Base-by-base conservation (phyloP, 2,888 invertebrate species). In the Protonemura montana region DNA sequence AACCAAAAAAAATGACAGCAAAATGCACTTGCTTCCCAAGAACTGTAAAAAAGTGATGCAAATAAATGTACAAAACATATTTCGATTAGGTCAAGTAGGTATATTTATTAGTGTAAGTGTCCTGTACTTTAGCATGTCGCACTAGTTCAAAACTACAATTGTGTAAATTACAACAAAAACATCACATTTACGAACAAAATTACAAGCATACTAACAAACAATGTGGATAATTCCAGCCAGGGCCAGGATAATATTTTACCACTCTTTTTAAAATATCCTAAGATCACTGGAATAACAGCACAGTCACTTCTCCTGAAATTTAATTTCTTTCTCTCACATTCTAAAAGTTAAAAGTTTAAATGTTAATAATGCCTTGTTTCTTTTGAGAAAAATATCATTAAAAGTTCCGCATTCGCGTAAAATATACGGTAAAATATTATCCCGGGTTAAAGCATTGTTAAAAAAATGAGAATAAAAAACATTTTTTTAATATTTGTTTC, bases 321-420 rank as follows among this genome's bases (percentile, higher is more conserved):
- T 27, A 5, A 78, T 78, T 78, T 26, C 78, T 26, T 10, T 3
- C 27, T 25, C 78, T 78, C n/a, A n/a, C n/a, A n/a, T n/a, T n/a
- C n/a, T n/a, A n/a, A 13, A 26, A 28, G 13, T 81, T 16, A 30
- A 3, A 2, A 35, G 6, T 29, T 81, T 84, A 84, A 76, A 29
- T n/a, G 59, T 84, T 84, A 84, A 84, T 84, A 84, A 84, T 84
- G 84, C 84, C 84, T 59, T 21, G 59, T 59, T 59, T 59, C 59
- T 59, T 21, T 21, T 16, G 6, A 7, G 59, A 59, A 81, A 81
- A 81, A 81, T 81, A 29, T 30, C 30, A 81, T 27, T 27, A 81
- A 81, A 29, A 30, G 10, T 78, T 81, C 59, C 59, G 13, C 59
- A 21, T 81, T 2, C 28, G 30, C 81, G 30, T 81, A 81, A 59